phyloP scores from a whole-genome alignment of 2,113 vertebrate genomes.

The Martes martes region DNA sequence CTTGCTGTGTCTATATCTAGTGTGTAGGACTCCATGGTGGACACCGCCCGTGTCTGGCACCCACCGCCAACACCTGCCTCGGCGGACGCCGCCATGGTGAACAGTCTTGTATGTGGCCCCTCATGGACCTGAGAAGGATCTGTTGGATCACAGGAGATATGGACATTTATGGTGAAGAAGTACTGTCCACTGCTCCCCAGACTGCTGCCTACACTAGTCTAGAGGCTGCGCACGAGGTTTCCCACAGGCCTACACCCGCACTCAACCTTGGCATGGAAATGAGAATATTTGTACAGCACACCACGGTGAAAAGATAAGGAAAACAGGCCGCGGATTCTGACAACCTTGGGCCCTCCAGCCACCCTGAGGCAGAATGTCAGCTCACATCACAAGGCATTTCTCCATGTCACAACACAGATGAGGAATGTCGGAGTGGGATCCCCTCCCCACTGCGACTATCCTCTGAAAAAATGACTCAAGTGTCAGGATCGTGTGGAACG shows the following conservation, averaged over 20 bases:
- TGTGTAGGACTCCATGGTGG: background rate
- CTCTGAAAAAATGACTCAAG: background rate
- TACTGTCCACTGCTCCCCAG: background rate
- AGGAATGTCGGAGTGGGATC: background rate
- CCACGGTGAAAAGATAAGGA: background rate
- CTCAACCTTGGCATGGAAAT: background rate
- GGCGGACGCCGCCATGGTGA: accelerated
- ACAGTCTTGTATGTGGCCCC: accelerated
- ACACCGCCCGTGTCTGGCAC: background rate
- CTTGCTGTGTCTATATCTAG: background rate
- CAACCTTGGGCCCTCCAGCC: background rate
- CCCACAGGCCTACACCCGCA: background rate
- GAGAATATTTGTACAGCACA: background rate
- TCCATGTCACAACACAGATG: background rate
- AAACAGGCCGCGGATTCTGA: background rate
- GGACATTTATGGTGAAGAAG: background rate
- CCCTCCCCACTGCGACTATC: background rate
- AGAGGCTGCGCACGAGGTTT: background rate
- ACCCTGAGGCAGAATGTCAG: background rate
- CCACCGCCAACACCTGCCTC: background rate
- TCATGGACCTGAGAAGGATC: background rate
- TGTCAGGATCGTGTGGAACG: background rate
- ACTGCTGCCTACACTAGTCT: background rate
- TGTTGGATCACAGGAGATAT: too few relatives aligned
- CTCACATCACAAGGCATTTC: background rate